Percentiles rank a stretch among this genome's conserved stretches.
These are phyloP conservation scores for Heliconius hewitsoni DNA, from an alignment of 1,140 invertebrate genomes.

Conservation along the genomic window DNA sequence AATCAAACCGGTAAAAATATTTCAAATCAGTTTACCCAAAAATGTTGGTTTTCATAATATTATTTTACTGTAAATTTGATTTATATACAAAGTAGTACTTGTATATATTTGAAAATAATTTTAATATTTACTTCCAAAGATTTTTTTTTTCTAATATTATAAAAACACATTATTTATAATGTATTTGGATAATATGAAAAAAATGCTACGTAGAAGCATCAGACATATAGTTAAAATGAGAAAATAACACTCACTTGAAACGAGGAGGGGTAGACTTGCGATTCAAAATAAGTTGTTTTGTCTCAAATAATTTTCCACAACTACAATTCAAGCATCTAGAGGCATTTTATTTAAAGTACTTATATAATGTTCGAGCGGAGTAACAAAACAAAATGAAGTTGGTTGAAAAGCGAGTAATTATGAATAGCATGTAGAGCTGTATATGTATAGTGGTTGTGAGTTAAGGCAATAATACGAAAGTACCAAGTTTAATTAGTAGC, in stretches of 20 bases:
- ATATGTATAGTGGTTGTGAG: conserved; percentile 26
- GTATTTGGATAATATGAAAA: neutral
- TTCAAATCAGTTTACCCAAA: too few relatives aligned
- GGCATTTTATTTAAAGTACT: conserved; percentile 11
- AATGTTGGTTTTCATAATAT: too few relatives aligned
- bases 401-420: conserved; percentile 42
- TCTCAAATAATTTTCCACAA: neutral
- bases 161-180: too few relatives aligned
- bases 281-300: neutral
- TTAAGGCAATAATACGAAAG: conserved; percentile 53
- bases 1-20: too few relatives aligned
- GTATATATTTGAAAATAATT: too few relatives aligned
- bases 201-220: too few relatives aligned
- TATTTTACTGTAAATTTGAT: too few relatives aligned
- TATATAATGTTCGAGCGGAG: conserved; percentile 9
- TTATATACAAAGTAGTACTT: too few relatives aligned
- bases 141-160: too few relatives aligned
- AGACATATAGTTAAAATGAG: neutral
- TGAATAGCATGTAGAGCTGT: conserved; percentile 23
- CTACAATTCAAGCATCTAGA: neutral
- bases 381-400: conserved; percentile 20
- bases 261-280: neutral
- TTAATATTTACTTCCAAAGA: too few relatives aligned
- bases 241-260: neutral
- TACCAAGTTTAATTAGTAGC: conserved; percentile 61